Percentiles rank a stretch among this genome's conserved stretches.
phyloP scores from a whole-genome alignment of 2,888 invertebrate species.

The Drosophila dives region DNA sequence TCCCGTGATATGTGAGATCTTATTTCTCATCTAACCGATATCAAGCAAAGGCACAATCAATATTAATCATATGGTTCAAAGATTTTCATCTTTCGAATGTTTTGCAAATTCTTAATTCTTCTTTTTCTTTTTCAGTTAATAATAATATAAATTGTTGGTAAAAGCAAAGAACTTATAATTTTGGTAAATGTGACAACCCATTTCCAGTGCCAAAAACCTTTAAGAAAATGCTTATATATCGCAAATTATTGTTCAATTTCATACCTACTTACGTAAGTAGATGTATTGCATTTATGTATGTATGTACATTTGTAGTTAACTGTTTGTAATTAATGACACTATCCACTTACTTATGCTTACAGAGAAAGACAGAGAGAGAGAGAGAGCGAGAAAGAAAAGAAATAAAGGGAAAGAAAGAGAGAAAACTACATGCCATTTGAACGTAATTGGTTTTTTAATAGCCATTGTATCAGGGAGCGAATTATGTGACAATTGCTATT shows the following conservation, averaged over 20 bases:
- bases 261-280: conserved; percentile 24
- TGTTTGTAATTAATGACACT: background rate
- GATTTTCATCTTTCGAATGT: conserved; percentile 8
- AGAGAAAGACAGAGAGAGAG: background rate
- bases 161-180: background rate
- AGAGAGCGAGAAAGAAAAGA: background rate
- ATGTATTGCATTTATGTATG: conserved; percentile 6
- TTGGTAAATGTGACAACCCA: conserved; percentile 49
- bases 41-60: background rate
- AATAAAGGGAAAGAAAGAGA: conserved; percentile 1
- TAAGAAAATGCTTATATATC: conserved; percentile 65
- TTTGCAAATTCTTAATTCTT: background rate
- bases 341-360: background rate
- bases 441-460: conserved; percentile 79
- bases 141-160: background rate
- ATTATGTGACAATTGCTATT: conserved; percentile 73
- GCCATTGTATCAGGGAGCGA: conserved; percentile 69
- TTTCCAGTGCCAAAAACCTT: conserved; percentile 40
- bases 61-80: background rate
- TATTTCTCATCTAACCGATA: background rate
- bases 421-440: conserved; percentile 62
- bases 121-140: conserved; percentile 5
- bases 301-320: background rate
- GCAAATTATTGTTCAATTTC: conserved; percentile 24
- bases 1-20: no score